Base-by-base conservation (phyloP, 1,140 invertebrate genomes). In the Matsumurasca onukii region DNA sequence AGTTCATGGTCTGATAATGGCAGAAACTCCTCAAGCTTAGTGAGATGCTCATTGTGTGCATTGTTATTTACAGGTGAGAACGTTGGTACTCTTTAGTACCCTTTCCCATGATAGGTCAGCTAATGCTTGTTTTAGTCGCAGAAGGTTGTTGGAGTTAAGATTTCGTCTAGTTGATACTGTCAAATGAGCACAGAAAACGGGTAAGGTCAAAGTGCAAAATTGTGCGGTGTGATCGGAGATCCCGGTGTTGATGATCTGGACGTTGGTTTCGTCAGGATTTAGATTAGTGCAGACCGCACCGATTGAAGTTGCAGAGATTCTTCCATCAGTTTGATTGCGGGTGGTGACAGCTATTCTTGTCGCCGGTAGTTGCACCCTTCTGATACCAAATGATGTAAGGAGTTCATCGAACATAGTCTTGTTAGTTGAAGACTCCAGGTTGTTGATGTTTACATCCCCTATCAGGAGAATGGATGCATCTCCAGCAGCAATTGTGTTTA, bases 241-340 rank as follows among this genome's bases (percentile, higher is more conserved):
- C 5, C 55, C 55, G 30, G 25, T 27, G 25, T 59, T 13, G 49
- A 59, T 59, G 5, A 59, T 29, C 24, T 27, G 24, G 25, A 59
- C 55, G 25, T 59, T n/a, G 13, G 25, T 29, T 29, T 27, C 22
- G 22, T 59, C 55, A 25, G 25, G 25, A n/a, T 29, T 5, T 15
- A 59, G 55, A 27, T 59, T 59, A 27, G 55, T 59, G 55, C 55
- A 59, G n/a, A 59, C 55, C 12, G 55, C 55, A 29, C 30, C 55
- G 25, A 59, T 59, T 22, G 55, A 59, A 5, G 55, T 59, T 9
- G 55, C 12, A 52, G 5, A 12, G 3, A 52, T 27, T 59, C 15
- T 22, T 2, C 24, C 9, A 12, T 2, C 17, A 17, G 34, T 9
- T 17, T 39, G 34, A 39, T 39, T 39, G 5, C 34, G 5, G 5